A percentile compares a stretch with the other conserved stretches of the same genome.
Evolutionary conservation across 2,113 vertebrate genomes (phyloP).

Genomic region (Desmodus rotundus): DNA sequence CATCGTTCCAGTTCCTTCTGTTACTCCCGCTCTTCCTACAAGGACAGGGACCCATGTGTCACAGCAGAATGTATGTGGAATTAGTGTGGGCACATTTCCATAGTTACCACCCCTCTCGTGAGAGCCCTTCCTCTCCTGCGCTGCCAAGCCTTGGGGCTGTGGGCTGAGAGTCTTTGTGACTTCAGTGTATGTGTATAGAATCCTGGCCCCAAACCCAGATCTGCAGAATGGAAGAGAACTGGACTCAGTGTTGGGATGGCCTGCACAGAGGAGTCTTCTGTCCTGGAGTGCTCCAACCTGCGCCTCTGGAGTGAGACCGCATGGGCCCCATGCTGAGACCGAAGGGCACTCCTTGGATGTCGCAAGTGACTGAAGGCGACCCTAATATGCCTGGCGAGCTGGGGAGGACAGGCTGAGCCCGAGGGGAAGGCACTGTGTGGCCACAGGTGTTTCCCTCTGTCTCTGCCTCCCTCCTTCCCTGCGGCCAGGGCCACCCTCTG

Average conservation of each 20-base stretch:
- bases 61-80: not conserved
- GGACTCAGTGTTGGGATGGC: not conserved
- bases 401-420: too few species aligned
- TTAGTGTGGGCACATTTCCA: not conserved
- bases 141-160: not conserved
- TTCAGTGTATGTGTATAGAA: too few species aligned
- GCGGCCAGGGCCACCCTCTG: too few species aligned
- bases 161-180: too few species aligned
- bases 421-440: not conserved
- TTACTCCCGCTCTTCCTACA: not conserved
- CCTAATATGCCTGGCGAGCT: too few species aligned
- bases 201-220: not conserved
- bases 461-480: too few species aligned
- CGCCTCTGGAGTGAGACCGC: not conserved
- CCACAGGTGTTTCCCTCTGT: too few species aligned
- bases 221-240: slow-evolving; percentile 15
- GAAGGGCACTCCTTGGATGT: not conserved
- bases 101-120: not conserved
- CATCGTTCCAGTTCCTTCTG: not conserved
- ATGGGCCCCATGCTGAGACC: not conserved
- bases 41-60: not conserved
- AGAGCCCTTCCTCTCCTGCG: too few species aligned
- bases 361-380: not conserved
- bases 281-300: not conserved
- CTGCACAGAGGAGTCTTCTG: not conserved